Percentiles rank a stretch among this genome's conserved stretches.
Conservation (phyloP, 2,888 invertebrate species). For the Drosophila colorata region DNA sequence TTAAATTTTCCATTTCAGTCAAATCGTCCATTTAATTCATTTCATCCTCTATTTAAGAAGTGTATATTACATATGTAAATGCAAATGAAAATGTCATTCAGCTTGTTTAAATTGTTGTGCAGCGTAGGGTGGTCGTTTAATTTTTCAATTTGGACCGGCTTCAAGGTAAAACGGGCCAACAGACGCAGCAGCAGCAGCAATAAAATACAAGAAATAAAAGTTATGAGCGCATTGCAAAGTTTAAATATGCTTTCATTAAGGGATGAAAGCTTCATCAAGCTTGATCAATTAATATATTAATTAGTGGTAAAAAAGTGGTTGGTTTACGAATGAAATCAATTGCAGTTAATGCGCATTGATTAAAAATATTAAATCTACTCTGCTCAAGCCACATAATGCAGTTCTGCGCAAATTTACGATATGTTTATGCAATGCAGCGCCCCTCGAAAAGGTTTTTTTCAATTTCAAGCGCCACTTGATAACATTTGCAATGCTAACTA, state of each 20-base stretch:
- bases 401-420: not conserved
- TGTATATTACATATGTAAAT: constrained; percentile 4
- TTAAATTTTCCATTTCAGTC: no score
- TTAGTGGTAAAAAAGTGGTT: constrained; percentile 39
- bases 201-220: not conserved
- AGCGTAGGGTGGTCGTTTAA: constrained; percentile 12
- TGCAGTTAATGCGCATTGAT: constrained; percentile 44
- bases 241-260: constrained; percentile 45
- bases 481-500: constrained; percentile 68
- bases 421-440: not conserved
- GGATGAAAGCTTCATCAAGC: constrained; percentile 12
- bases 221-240: not conserved
- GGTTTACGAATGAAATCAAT: constrained; percentile 52
- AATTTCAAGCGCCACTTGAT: constrained; percentile 56
- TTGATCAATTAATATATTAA: constrained; percentile 45
- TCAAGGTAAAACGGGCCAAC: constrained; percentile 28
- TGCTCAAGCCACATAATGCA: not conserved
- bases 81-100: constrained; percentile 51
- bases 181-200: not conserved
- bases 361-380: constrained; percentile 14
- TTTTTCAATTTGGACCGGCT: constrained; percentile 44
- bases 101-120: constrained; percentile 24
- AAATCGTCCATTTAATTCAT: not conserved
- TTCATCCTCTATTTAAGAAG: not conserved
- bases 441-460: constrained; percentile 10